Percentiles rank a stretch among this genome's conserved stretches.
phyloP scores from a whole-genome alignment of 2,888 invertebrate species.

The Lochmaea crataegi region DNA sequence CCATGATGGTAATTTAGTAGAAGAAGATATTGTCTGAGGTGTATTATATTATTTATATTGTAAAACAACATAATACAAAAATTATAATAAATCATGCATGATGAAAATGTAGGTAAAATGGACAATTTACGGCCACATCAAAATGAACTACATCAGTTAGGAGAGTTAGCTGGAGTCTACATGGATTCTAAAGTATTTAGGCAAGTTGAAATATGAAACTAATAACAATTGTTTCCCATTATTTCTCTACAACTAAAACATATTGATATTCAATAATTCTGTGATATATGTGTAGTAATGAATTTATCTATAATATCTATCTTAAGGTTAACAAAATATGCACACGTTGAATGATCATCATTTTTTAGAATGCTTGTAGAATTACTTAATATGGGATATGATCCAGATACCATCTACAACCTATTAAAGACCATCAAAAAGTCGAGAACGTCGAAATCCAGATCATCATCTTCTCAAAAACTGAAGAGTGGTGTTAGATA shows the following conservation, averaged over 20 bases:
- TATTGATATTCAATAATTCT: no score
- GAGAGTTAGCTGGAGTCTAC: slow-evolving; percentile 53
- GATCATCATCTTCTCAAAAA: slow-evolving; percentile 37
- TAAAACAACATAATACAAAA: no score
- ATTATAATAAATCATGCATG: neutral
- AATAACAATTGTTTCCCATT: neutral
- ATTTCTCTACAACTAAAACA: no score
- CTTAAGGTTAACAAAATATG: neutral
- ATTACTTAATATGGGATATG: slow-evolving; percentile 54
- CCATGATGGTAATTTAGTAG: no score
- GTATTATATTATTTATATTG: no score
- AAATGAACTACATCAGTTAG: slow-evolving; percentile 52
- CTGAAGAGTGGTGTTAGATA: slow-evolving; percentile 25
- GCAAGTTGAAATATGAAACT: slow-evolving; percentile 34
- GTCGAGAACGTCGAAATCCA: slow-evolving; percentile 39
- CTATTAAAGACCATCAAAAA: slow-evolving; percentile 51
- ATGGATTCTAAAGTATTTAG: slow-evolving; percentile 53
- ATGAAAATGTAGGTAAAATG: slow-evolving; percentile 35
- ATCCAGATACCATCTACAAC: slow-evolving; percentile 52
- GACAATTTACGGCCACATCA: slow-evolving; percentile 51
- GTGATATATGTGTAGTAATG: no score
- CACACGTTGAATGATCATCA: neutral
- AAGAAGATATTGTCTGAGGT: no score
- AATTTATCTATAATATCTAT: neutral
- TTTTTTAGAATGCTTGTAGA: slow-evolving; percentile 51